Conservation (phyloP, 2,797 vertebrate genomes). For the Acipenser transmontanus region DNA sequence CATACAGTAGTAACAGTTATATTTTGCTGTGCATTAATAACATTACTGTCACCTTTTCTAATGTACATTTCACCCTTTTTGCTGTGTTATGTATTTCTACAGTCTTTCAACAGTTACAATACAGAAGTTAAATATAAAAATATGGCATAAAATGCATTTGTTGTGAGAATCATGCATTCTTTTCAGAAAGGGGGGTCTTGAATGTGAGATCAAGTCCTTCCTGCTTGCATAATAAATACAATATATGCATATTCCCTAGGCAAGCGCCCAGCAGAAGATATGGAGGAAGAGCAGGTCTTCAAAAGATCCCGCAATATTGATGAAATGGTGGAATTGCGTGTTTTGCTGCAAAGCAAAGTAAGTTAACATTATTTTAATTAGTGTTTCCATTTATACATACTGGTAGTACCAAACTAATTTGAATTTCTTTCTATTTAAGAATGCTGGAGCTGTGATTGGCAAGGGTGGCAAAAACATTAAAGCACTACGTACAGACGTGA, state of each 20-base stretch:
- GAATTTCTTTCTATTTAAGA: constrained; percentile 55
- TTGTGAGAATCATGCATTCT: no score
- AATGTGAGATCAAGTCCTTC: no score
- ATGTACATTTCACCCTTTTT: not conserved
- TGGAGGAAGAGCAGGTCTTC: constrained; percentile 91
- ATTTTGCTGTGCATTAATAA: not conserved
- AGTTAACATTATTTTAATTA: constrained; percentile 15
- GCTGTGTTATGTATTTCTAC: not conserved
- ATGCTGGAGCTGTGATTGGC: constrained; percentile 97
- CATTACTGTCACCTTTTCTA: not conserved
- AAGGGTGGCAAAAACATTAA: constrained; percentile 99
- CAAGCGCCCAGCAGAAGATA: constrained; percentile 95
- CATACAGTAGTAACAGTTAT: not conserved
- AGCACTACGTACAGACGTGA: constrained; percentile 96
- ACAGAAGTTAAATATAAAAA: not conserved
- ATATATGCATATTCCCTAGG: constrained; percentile 57
- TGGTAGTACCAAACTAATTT: no score
- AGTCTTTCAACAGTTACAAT: not conserved
- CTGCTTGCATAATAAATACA: no score
- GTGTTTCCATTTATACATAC: no score
- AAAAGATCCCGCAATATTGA: constrained; percentile 95
- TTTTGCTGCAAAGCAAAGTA: constrained; percentile 98
- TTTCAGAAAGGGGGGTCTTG: no score
- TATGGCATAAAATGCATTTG: not conserved
- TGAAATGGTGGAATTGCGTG: constrained; percentile 92